Evolutionary conservation across 2,888 invertebrate genomes (phyloP).

Genomic region (Augochlorella aurata): DNA sequence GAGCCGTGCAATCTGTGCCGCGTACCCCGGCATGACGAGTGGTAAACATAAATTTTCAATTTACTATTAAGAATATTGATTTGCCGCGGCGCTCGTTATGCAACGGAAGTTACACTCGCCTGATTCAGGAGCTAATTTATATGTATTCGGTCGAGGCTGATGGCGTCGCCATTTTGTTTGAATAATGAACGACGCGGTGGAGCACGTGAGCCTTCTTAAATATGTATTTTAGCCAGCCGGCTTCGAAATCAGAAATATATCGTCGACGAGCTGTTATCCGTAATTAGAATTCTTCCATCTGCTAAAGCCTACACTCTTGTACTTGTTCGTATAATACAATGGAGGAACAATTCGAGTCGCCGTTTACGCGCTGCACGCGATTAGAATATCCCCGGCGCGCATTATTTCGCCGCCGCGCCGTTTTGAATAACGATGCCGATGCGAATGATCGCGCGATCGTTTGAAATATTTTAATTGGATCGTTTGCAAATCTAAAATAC

Average conservation of each 20-base stretch:
- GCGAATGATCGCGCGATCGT: no score
- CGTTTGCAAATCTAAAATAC: neutral
- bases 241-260: no score
- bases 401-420: no score
- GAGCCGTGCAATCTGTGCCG: neutral
- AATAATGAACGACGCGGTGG: neutral
- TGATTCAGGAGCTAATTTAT: neutral
- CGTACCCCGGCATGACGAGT: neutral
- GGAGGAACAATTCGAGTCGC: no score
- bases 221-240: no score
- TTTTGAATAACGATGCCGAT: no score
- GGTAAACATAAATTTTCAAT: constrained; percentile 6
- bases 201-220: neutral
- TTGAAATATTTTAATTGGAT: neutral
- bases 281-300: no score
- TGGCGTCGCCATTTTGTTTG: neutral
- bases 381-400: no score
- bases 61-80: constrained; percentile 5
- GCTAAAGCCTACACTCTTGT: no score
- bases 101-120: neutral
- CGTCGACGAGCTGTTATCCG: no score
- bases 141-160: neutral
- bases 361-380: no score
- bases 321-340: no score
- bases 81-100: neutral